phyloP scores from a whole-genome alignment of 2,113 vertebrate genomes.

The Sorex fumeus region DNA sequence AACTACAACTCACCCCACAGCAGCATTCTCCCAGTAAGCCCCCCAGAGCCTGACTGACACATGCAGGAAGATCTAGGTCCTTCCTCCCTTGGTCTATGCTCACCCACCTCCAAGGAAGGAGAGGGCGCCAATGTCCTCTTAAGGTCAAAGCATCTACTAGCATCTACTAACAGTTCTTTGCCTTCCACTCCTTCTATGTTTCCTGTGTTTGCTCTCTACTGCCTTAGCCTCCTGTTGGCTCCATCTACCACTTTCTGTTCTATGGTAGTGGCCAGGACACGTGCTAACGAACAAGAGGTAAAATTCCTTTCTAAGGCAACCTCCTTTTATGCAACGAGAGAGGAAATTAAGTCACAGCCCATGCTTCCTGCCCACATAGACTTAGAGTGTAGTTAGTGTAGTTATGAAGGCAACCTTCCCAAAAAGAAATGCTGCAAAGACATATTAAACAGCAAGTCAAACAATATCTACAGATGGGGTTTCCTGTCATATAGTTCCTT shows the following conservation, averaged over 20 bases:
- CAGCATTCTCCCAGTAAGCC: neutral
- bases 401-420: neutral
- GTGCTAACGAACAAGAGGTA: neutral
- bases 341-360: neutral
- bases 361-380: neutral
- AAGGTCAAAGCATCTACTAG: neutral
- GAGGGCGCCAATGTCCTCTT: neutral
- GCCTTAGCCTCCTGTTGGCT: neutral
- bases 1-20: neutral
- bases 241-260: too few relatives aligned
- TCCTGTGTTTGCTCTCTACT: neutral
- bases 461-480: neutral
- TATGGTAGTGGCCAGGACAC: too few relatives aligned
- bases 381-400: neutral
- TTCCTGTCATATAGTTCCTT: neutral
- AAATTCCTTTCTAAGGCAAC: neutral
- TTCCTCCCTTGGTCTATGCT: neutral
- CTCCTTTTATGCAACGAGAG: neutral
- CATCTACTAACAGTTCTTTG: neutral
- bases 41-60: neutral
- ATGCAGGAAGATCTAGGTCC: neutral
- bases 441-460: neutral
- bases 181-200: neutral
- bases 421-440: neutral
- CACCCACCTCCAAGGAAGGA: neutral